phyloP scores from a whole-genome alignment of 2,888 invertebrate genomes.

The Lasioglossum calceatum region DNA sequence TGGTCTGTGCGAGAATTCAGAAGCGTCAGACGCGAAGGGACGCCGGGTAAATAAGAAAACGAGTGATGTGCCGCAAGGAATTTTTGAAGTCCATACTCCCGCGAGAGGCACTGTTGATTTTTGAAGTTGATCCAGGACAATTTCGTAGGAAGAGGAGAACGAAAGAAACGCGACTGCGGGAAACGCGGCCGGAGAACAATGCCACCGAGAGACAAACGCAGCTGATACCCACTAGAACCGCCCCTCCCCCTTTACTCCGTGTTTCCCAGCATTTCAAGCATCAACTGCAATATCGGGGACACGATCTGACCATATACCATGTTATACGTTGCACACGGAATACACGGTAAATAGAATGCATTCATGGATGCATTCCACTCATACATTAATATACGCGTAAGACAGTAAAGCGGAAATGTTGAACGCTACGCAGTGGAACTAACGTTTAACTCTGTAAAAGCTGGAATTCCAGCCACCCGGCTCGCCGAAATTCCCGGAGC shows the following conservation, averaged over 20 bases:
- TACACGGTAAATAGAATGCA: slow-evolving; percentile 52
- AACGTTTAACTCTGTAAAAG: slow-evolving; percentile 14
- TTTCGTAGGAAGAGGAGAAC: not conserved
- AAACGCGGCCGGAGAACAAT: slow-evolving; percentile 7
- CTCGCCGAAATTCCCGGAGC: not conserved
- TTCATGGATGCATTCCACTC: slow-evolving; percentile 61
- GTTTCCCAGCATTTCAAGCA: slow-evolving; percentile 58
- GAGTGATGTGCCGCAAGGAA: not conserved
- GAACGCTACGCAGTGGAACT: slow-evolving; percentile 21
- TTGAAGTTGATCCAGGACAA: slow-evolving; percentile 1
- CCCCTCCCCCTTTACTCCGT: not conserved
- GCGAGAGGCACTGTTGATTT: not conserved
- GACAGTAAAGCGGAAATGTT: slow-evolving; percentile 58
- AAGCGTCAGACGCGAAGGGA: not conserved
- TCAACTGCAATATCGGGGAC: slow-evolving; percentile 57
- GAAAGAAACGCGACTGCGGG: not conserved
- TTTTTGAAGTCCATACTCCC: not conserved
- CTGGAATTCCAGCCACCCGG: slow-evolving; percentile 30
- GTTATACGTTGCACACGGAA: slow-evolving; percentile 45
- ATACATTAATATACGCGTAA: slow-evolving; percentile 60
- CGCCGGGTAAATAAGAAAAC: not conserved
- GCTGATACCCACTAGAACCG: slow-evolving; percentile 28
- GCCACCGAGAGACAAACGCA: slow-evolving; percentile 12
- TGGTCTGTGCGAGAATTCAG: not conserved
- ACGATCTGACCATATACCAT: slow-evolving; percentile 56